These are phyloP conservation scores for Aphelenchoides avenae DNA, from an alignment of 1,140 invertebrate species.

Conservation along the genomic window DNA sequence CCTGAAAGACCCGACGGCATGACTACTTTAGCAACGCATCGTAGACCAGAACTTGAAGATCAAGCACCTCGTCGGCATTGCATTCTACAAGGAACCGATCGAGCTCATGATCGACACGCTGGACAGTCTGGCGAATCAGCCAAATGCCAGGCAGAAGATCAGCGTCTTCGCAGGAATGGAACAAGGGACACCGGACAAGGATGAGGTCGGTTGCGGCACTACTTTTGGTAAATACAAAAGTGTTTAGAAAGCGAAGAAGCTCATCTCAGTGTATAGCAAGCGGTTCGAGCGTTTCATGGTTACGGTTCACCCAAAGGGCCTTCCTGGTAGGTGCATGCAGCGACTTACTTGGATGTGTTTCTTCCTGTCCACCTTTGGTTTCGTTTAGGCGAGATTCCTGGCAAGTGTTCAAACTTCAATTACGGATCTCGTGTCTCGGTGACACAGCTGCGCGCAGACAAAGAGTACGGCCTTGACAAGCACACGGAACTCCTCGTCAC, in stretches of 20 bases:
- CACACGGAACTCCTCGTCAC: slow-evolving; percentile 37
- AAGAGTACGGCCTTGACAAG: not conserved
- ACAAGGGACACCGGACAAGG: slow-evolving; percentile 43
- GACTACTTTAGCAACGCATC: too few relatives aligned
- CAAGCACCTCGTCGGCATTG: slow-evolving; percentile 40
- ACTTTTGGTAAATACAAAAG: too few relatives aligned
- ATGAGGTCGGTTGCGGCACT: too few relatives aligned
- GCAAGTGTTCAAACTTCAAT: slow-evolving; percentile 49
- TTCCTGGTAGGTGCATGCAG: not conserved
- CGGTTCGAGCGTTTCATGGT: slow-evolving; percentile 44
- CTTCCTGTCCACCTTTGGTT: not conserved
- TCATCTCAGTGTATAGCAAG: slow-evolving; percentile 27
- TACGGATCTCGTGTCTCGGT: slow-evolving; percentile 33
- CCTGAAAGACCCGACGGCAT: too few relatives aligned
- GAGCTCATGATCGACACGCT: slow-evolving; percentile 35
- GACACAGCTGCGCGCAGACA: slow-evolving; percentile 29
- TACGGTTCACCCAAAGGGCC: slow-evolving; percentile 40
- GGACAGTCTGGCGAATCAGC: slow-evolving; percentile 32
- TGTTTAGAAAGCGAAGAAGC: slow-evolving; percentile 21
- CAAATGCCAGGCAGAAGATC: slow-evolving; percentile 36
- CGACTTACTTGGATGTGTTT: not conserved
- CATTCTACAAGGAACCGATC: slow-evolving; percentile 39
- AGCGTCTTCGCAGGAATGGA: slow-evolving; percentile 40
- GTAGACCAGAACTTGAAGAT: too few relatives aligned
- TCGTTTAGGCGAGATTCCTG: slow-evolving; percentile 33